Conservation (phyloP, 2,113 vertebrate genomes). For the Panurus biarmicus region DNA sequence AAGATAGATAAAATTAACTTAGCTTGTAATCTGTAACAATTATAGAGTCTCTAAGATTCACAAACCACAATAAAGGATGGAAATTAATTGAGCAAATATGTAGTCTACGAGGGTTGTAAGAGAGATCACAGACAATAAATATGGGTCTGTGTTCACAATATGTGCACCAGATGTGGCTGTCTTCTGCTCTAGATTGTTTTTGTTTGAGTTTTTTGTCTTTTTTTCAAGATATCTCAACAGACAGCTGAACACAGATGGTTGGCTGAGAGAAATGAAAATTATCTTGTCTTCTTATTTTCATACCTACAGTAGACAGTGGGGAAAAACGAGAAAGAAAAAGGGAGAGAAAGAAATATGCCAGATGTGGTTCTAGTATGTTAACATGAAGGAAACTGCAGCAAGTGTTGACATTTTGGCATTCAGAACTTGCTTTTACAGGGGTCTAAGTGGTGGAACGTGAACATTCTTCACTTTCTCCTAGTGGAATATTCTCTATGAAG, state of each 20-base stretch:
- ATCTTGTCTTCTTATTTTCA: not conserved
- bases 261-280: not conserved
- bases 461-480: slow-evolving; percentile 38
- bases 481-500: slow-evolving; percentile 53
- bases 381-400: not conserved
- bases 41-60: not conserved
- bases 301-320: not conserved
- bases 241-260: not conserved
- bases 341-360: not conserved
- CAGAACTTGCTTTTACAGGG: slow-evolving; percentile 24
- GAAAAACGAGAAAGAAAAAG: not conserved
- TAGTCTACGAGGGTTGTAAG: not conserved
- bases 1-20: not conserved
- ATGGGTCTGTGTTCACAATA: not conserved
- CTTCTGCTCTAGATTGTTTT: not conserved
- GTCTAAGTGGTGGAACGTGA: slow-evolving; percentile 28
- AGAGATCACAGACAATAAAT: not conserved
- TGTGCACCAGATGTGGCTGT: not conserved
- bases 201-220: not conserved
- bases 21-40: not conserved
- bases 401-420: slow-evolving; percentile 19
- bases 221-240: not conserved
- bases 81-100: not conserved
- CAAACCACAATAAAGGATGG: not conserved
- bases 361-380: not conserved